Evolutionary conservation across 2,113 vertebrate genomes (phyloP), one percentile per base, ranked within the genome.

Genomic region (Chrysemys picta): DNA sequence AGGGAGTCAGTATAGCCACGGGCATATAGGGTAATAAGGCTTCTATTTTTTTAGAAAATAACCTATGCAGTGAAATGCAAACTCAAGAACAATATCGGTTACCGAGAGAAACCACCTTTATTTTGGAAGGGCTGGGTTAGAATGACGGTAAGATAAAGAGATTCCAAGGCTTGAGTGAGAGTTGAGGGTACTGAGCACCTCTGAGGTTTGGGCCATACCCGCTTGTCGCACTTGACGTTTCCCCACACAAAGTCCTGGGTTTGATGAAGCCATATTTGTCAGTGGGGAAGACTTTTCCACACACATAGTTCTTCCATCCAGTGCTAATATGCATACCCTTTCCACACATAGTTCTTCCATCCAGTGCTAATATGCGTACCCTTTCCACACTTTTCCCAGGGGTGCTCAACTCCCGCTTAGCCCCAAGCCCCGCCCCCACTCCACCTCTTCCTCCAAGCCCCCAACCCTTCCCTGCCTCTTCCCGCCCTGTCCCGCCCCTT

Each of bases 11-110:
- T 95, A 95, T 97, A 96, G 93, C 96, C 95, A 94, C 95, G 97
- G 81, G 94, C 90, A 0, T 89, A 93, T 57, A 81, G 95, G 85
- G 93, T 97, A 96, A 96, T 97, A 97, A 97, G 95, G 89, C 95
- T 96, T 97, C 96, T 97, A 95, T 96, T 97, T 96, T 97, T 95
- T 97, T 96, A 94, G 94, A 85, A 96, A 97, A 95, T 96, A 96
- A 97, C 96, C 95, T 96, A 95, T 96, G 89, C 95, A 95, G 87
- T 96, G 96, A 97, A 97, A 97, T 85, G 93, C 96, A 95, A 88
- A 96, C 93, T 96, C 50, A 50, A 92, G 94, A 96, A 96, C 96
- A 93, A 95, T 95, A 96, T 96, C 87, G 0, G 94, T 97, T 96
- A 95, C 96, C 96, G 78, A 97, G 93, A 97, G 93, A 88, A 97